These are phyloP conservation scores for Dipodomys merriami DNA, from an alignment of 2,113 vertebrate species.

Conservation along the genomic window DNA sequence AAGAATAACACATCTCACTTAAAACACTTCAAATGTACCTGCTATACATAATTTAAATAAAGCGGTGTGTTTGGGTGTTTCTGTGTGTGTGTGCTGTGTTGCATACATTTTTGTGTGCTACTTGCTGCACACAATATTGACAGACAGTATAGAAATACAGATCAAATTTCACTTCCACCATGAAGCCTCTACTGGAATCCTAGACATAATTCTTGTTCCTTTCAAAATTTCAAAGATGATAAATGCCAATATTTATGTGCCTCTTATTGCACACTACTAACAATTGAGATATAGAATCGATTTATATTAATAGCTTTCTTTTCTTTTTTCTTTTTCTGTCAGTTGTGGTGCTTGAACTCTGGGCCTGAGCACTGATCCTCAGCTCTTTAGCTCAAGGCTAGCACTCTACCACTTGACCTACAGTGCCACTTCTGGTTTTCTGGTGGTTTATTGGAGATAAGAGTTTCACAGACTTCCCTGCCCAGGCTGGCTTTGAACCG, in stretches of 20 bases:
- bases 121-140: neutral
- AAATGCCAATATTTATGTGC: neutral
- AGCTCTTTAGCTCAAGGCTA: too few species aligned
- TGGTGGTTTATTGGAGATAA: too few species aligned
- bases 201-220: conserved; percentile 9
- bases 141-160: neutral
- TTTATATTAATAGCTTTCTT: neutral
- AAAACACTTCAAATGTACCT: neutral
- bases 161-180: conserved; percentile 34
- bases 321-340: neutral
- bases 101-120: neutral
- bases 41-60: neutral
- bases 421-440: too few species aligned
- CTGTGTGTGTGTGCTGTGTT: neutral
- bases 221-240: conserved; percentile 5
- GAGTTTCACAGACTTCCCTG: too few species aligned
- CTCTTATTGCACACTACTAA: neutral
- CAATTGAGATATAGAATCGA: neutral
- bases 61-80: neutral
- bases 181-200: neutral
- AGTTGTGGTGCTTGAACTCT: too few species aligned
- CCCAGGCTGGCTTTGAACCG: too few species aligned
- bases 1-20: neutral
- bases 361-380: too few species aligned
- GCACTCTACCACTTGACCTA: too few species aligned